Percentiles rank a stretch among this genome's conserved stretches.
Conservation (phyloP, 2,797 vertebrate species). For the Morus bassanus region DNA sequence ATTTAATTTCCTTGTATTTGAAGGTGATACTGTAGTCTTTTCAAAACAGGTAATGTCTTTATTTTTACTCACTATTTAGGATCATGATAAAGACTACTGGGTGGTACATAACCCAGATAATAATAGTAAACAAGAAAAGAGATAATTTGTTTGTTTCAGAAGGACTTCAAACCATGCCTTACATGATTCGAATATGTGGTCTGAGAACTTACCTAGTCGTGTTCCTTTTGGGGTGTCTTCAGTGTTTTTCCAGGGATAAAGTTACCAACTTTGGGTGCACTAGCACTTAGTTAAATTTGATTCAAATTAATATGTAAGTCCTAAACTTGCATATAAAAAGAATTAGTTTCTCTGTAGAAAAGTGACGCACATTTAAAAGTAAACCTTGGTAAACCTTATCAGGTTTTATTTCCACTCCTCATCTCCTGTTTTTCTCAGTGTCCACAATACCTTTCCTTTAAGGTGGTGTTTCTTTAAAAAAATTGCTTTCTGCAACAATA, state of each 20-base stretch:
- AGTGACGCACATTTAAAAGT: background rate
- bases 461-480: background rate
- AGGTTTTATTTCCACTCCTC: background rate
- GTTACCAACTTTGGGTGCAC: background rate
- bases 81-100: background rate
- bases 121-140: background rate
- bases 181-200: background rate
- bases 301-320: background rate
- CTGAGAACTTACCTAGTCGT: background rate
- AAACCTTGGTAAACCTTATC: background rate
- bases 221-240: background rate
- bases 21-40: background rate
- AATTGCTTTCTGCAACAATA: background rate
- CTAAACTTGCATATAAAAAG: background rate
- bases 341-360: background rate
- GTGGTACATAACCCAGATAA: background rate
- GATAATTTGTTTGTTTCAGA: background rate
- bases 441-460: background rate
- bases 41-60: background rate
- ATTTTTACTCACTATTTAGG: background rate
- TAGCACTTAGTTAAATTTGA: background rate
- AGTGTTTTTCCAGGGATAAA: background rate
- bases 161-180: background rate
- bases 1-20: background rate
- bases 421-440: background rate